Conservation (phyloP, 2,888 invertebrate species). For the Brenthis ino region DNA sequence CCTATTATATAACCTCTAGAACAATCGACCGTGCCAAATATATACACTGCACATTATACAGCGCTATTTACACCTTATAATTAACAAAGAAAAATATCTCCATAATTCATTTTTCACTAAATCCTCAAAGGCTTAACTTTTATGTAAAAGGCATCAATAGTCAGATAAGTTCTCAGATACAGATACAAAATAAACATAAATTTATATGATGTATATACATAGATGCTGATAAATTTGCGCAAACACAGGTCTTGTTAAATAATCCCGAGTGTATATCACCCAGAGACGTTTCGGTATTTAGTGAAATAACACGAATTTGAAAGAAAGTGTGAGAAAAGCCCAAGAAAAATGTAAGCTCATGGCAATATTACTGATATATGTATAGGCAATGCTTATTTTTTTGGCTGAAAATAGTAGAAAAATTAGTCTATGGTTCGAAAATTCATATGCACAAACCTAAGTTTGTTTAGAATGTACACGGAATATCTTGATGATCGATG, state of each 20-base stretch:
- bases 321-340: slow-evolving; percentile 10
- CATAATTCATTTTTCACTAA: slow-evolving; percentile 4
- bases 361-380: neutral
- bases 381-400: too few species aligned
- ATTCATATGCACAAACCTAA: too few species aligned
- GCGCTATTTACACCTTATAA: neutral
- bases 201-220: slow-evolving; percentile 24
- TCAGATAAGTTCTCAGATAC: slow-evolving; percentile 27
- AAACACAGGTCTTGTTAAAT: slow-evolving; percentile 27
- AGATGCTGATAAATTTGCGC: slow-evolving; percentile 30
- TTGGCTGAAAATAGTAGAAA: too few species aligned
- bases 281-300: slow-evolving; percentile 29
- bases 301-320: slow-evolving; percentile 29
- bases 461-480: too few species aligned
- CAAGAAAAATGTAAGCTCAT: slow-evolving; percentile 33
- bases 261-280: slow-evolving; percentile 13
- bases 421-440: too few species aligned
- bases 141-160: slow-evolving; percentile 36
- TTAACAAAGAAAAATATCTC: neutral
- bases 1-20: too few species aligned
- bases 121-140: slow-evolving; percentile 25
- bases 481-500: too few species aligned
- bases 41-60: too few species aligned
- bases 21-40: too few species aligned
- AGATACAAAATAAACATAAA: slow-evolving; percentile 24